Evolutionary conservation across 2,888 invertebrate species (phyloP).

Genomic region (Drosophila bunnanda): DNA sequence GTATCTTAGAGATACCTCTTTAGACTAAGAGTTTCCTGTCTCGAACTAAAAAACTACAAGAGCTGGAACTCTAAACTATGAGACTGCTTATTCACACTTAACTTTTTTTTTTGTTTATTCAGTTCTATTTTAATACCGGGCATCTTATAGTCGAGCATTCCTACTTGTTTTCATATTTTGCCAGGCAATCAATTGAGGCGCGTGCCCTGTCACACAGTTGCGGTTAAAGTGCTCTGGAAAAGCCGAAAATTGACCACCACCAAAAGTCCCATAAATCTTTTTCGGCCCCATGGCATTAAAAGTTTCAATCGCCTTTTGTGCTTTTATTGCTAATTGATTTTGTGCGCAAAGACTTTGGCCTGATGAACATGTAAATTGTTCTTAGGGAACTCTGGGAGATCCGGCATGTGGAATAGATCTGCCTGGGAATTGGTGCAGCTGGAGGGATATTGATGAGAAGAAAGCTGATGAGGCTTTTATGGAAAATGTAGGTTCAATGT

Average conservation of each 20-base stretch:
- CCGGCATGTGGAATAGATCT: conserved; percentile 20
- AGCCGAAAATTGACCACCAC: conserved; percentile 25
- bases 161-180: conserved; percentile 26
- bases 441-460: conserved; percentile 17
- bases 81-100: neutral
- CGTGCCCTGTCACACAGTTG: conserved; percentile 21
- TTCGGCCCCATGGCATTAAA: conserved; percentile 39
- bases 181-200: conserved; percentile 12
- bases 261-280: conserved; percentile 39
- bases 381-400: conserved; percentile 3
- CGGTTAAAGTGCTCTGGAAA: conserved; percentile 17
- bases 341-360: conserved; percentile 13
- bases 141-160: neutral
- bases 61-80: neutral
- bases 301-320: conserved; percentile 42
- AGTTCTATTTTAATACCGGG: neutral
- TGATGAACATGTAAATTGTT: conserved; percentile 11
- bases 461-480: conserved; percentile 1
- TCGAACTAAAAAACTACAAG: neutral
- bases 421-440: conserved; percentile 50
- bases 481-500: conserved; percentile 8
- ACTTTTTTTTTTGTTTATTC: neutral
- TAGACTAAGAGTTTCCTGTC: neutral
- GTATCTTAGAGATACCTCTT: conserved; percentile 31
- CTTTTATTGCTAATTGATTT: conserved; percentile 67